Base-by-base conservation (phyloP, 2,888 invertebrate genomes). In the Drosophila emarginata region DNA sequence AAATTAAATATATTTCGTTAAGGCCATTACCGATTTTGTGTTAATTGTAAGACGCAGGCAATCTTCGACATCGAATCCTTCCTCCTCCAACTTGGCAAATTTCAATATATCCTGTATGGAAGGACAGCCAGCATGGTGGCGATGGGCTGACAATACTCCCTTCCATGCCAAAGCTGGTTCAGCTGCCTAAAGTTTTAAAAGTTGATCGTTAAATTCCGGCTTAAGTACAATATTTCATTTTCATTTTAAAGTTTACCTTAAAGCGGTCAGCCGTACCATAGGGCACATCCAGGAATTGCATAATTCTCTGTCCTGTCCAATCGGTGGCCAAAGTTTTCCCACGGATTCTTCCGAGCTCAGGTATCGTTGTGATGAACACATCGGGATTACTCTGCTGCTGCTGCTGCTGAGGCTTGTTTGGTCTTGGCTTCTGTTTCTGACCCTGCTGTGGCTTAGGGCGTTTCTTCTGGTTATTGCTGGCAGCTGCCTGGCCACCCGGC, bases 281-380 rank as follows among this genome's bases (percentile, higher is more conserved):
- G 6, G 91, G 91, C 7, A 91, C 80, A 66, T 91, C 92, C 2
- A 90, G 57, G 74, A 91, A 91, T 66, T 91, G 90, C 71, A 80
- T 83, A 23, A 92, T 72, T 4, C 60, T 65, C 61, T 85, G 79
- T 2, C 80, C 85, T 2, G 83, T 79, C 92, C 91, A 91, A 15
- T 88, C 87, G 0, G 89, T 83, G 5, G 73, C 64, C 2, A 86
- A 9, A 5, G 78, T 64, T 12, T 87, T 87, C 2, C 91, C 91
- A 5, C 86, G 86, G 14, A 91, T 71, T 51, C 76, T 84, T 11
- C 91, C 91, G 66, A 91, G 61, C 0, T 74, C 68, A 0, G 89
- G 88, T 26, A 91, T 62, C 0, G 84, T 59, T 21, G 82, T 76
- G 18, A 77, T 80, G 1, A 90, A 60, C 5, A 80, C 60, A 36